Base-by-base conservation (phyloP, 1,140 invertebrate species). In the Microplitis mediator region DNA sequence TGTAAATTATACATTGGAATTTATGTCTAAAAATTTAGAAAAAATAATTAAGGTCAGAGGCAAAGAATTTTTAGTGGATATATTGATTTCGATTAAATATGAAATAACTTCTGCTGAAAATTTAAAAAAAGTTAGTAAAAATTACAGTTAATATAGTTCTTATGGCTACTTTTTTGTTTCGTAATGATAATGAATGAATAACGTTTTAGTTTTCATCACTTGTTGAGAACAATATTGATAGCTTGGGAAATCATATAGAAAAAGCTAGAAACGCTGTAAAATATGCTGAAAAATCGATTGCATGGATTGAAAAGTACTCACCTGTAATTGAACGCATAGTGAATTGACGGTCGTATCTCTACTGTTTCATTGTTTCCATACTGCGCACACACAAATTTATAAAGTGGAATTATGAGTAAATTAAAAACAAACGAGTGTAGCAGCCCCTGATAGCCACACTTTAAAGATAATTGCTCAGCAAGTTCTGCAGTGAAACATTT, bases 21-120 rank as follows among this genome's bases (percentile, higher is more conserved):
- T 76, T 60, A n/a, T 83, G 4, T n/a, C 56, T 4, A 13, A 69
- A 4, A 81, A 81, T 67, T 63, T 82, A 3, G 4, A 63, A 6
- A 52, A 50, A 16, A 78, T 82, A 32, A 73, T 81, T 74, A 71
- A 16, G 54, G 80, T 79, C 35, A 73, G 73, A 36, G 79, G 77
- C 4, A 1, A 71, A 6, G 36, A 67, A 52, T 80, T 82, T 36
- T 69, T 83, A 14, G 32, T 60, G 0, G 78, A 77, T 14, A 73
- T 78, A 6, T 61, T 83, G 4, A 73, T 52, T 11, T 60, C 69
- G 5, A 73, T 84, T 34, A 77, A 77, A 11, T 34, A 75, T 56
- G 65, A 69, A 68, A 69, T 82, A 13, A 77, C 64, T 39, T 75
- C 73, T 0, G n/a, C 36, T 8, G 50, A 62, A 11, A 74, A 83